Percentiles rank a stretch among this genome's conserved stretches.
phyloP scores from a whole-genome alignment of 1,140 invertebrate genomes.

The Pteromalus puparum region DNA sequence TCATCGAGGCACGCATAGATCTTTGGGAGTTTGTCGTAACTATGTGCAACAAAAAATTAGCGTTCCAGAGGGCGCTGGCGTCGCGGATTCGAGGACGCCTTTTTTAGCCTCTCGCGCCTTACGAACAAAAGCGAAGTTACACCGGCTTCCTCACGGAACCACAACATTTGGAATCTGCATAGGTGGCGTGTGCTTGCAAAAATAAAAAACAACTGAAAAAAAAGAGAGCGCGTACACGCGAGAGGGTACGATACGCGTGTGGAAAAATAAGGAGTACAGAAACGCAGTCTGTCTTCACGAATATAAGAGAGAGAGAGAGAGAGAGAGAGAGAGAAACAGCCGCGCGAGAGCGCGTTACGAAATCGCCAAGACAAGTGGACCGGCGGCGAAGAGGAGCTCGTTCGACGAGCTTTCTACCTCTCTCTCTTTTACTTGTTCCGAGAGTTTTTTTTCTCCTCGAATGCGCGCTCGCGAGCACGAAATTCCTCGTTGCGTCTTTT shows the following conservation, averaged over 20 bases:
- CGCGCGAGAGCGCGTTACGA: conserved; percentile 64
- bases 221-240: background rate
- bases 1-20: too few species aligned
- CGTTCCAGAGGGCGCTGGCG: background rate
- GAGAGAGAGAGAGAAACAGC: conserved; percentile 44
- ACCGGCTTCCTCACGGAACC: too few species aligned
- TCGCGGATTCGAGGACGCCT: background rate
- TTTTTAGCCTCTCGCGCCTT: background rate
- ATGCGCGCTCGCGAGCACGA: conserved; percentile 9
- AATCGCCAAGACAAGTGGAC: conserved; percentile 58
- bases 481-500: conserved; percentile 2
- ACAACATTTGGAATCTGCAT: too few species aligned
- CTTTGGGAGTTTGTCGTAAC: too few species aligned
- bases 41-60: background rate
- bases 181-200: background rate
- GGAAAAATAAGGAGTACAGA: background rate
- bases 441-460: background rate
- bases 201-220: background rate
- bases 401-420: conserved; percentile 63
- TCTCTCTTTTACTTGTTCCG: conserved; percentile 13
- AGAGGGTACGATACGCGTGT: background rate
- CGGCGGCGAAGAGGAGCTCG: conserved; percentile 56
- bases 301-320: conserved; percentile 11
- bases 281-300: background rate
- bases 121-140: background rate